Base-by-base conservation (phyloP, 1,140 invertebrate genomes). In the Sycophila sp. region DNA sequence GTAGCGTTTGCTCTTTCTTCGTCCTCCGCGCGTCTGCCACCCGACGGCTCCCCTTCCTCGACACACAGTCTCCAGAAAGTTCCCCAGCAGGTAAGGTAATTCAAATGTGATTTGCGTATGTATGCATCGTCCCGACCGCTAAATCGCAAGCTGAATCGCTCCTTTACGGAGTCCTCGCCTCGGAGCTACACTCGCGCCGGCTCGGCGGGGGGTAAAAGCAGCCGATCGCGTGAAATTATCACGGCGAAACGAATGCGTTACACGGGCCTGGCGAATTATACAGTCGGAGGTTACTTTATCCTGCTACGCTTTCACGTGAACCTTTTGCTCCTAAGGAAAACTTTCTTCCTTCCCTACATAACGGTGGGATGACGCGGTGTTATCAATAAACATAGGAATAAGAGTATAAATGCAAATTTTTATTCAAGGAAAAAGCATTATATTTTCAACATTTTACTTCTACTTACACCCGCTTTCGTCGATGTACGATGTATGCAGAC, bases 1-100 rank as follows among this genome's bases (percentile, higher is more conserved):
- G 75, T 75, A 76, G 69, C 74, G 76, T 79, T 69, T 58, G 69
- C 74, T 75, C 72, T 74, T 73, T 56, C 58, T 70, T 59, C 34
- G 42, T 30, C 30, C 47, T 60, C 34, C 32, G 5, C 59, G 0
- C 7, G 17, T 34, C n/a, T 38, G 13, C 17, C 47, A 7, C 30
- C 42, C 26, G 24, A 42, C 19, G 24, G 30, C 34, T 53, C 36
- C 30, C 15, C 26, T n/a, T 34, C 30, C 7, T 64, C 32, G 28
- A 36, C 62, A 3, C 24, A 24, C 19, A 24, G 28, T 62, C 22
- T 11, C 2, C 11, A 28, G 26, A 59, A 68, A 68, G 30, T 59
- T 59, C 63, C 28, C 49, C 7, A 26, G 22, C 58, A 71, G 64
- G 56, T 64, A 64, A 74, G 64, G 58, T 71, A 68, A 67, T 74